A percentile compares a stretch with the other conserved stretches of the same genome.
Evolutionary conservation across 64 coral and sea anemone genomes (phyloP).

Genomic region (Actinia equina): DNA sequence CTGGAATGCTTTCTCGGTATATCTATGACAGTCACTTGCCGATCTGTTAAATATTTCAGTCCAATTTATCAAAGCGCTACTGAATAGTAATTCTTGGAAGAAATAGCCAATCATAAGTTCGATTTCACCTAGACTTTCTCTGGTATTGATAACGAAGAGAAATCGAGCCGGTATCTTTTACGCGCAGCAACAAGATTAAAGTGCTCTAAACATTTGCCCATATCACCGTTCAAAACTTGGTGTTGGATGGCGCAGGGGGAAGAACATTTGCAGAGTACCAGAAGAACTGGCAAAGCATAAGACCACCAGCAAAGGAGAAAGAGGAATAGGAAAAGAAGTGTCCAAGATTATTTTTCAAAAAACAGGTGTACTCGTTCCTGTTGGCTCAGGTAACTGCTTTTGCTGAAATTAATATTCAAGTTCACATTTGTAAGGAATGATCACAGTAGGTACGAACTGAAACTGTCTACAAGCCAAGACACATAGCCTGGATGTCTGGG

Average conservation of each 20-base stretch:
- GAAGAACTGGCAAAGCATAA: slow-evolving; percentile 33
- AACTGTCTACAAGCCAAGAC: background rate
- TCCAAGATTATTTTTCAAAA: slow-evolving; percentile 28
- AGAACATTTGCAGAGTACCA: slow-evolving; percentile 30
- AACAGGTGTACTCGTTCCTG: slow-evolving; percentile 42
- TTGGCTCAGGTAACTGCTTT: slow-evolving; percentile 45
- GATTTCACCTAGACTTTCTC: slow-evolving; percentile 16
- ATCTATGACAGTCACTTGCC: too few relatives aligned
- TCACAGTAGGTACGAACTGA: too few relatives aligned
- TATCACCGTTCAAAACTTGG: slow-evolving; percentile 41
- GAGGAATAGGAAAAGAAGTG: slow-evolving; percentile 34
- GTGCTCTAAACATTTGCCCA: slow-evolving; percentile 40
- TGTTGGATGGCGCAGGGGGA: slow-evolving; percentile 44
- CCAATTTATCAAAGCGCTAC: too few relatives aligned
- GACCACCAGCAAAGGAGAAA: slow-evolving; percentile 35
- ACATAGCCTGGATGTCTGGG: background rate
- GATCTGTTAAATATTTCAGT: too few relatives aligned
- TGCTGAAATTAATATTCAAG: too few relatives aligned
- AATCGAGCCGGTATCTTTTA: slow-evolving; percentile 31
- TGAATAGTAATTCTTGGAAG: background rate
- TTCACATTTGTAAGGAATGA: background rate
- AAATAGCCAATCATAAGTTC: slow-evolving; percentile 32
- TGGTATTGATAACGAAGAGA: too few relatives aligned
- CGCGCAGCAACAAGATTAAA: background rate
- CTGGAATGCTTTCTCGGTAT: too few relatives aligned